Conservation (phyloP, 2,113 vertebrate species). For the Lontra canadensis region DNA sequence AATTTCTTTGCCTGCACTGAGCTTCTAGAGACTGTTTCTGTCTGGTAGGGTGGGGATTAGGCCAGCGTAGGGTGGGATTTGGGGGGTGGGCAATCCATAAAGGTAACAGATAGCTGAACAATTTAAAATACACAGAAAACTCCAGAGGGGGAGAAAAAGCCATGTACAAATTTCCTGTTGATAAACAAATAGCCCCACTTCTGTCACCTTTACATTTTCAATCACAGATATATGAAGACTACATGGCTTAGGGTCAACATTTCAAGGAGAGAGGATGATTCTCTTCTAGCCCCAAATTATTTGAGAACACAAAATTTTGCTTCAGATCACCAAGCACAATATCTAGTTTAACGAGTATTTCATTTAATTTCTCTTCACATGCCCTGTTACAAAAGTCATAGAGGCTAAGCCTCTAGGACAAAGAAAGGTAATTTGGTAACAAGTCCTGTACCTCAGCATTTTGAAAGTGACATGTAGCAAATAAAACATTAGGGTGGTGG, state of each 20-base stretch:
- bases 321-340: not conserved
- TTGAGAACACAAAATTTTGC: not conserved
- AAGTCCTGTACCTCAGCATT: not conserved
- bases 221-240: not conserved
- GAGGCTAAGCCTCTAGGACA: not conserved
- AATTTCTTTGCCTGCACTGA: not conserved
- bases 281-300: not conserved
- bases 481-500: not conserved
- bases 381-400: not conserved
- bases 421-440: not conserved
- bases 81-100: not conserved
- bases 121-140: not conserved
- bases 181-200: not conserved
- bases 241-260: not conserved
- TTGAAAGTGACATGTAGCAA: not conserved
- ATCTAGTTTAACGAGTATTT: not conserved
- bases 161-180: not conserved
- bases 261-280: not conserved
- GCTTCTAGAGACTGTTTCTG: not conserved
- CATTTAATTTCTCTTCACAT: not conserved
- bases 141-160: not conserved
- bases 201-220: not conserved
- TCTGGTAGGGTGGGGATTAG: not conserved
- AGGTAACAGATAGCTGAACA: not conserved
- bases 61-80: not conserved